Percentiles rank a stretch among this genome's conserved stretches.
phyloP scores from a whole-genome alignment of 2,888 invertebrate species.

The Carterocephalus palaemon region DNA sequence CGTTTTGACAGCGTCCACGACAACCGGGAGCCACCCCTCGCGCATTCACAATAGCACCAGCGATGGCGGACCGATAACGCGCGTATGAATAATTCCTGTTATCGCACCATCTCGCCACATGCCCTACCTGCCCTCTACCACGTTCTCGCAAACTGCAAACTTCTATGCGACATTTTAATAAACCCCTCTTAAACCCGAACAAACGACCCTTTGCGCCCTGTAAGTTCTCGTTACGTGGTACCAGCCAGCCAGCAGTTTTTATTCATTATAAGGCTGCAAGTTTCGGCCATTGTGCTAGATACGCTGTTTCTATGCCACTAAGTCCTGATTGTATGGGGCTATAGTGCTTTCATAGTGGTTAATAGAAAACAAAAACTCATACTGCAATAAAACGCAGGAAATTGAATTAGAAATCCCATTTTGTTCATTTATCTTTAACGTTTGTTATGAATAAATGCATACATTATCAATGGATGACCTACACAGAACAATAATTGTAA shows the following conservation, averaged over 20 bases:
- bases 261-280: constrained; percentile 72
- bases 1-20: constrained; percentile 72
- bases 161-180: constrained; percentile 41
- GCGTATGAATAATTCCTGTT: constrained; percentile 78
- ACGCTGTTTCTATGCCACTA: constrained; percentile 64
- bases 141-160: constrained; percentile 47
- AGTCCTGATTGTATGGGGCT: constrained; percentile 67
- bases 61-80: constrained; percentile 75
- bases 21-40: constrained; percentile 73
- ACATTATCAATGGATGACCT: constrained; percentile 25
- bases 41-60: constrained; percentile 70
- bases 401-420: constrained; percentile 47
- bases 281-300: constrained; percentile 72
- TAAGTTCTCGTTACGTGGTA: constrained; percentile 45
- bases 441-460: constrained; percentile 31
- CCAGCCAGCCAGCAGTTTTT: constrained; percentile 62
- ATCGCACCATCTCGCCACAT: constrained; percentile 78
- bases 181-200: constrained; percentile 12
- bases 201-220: constrained; percentile 28
- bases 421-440: constrained; percentile 39
- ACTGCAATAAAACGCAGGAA: constrained; percentile 47
- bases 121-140: constrained; percentile 76
- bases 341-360: constrained; percentile 55
- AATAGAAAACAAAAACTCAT: constrained; percentile 59
- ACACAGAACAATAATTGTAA: constrained; percentile 25